phyloP scores from a whole-genome alignment of 1,140 invertebrate genomes.

The Drosophila tropicalis region DNA sequence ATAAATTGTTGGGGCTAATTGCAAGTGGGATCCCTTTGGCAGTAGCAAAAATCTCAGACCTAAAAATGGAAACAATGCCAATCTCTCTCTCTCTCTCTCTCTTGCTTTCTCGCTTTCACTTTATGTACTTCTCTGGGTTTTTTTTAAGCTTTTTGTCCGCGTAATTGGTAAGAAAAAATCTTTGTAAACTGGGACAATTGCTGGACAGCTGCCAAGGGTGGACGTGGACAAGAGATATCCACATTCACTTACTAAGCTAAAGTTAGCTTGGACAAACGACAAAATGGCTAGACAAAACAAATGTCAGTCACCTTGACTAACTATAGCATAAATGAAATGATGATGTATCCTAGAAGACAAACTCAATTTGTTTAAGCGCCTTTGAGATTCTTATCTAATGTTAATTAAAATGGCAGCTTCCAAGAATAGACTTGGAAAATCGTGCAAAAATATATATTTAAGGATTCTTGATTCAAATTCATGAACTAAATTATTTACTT shows the following conservation, averaged over 20 bases:
- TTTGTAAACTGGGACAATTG: slow-evolving; percentile 23
- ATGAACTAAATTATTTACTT: background rate
- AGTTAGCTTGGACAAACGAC: background rate
- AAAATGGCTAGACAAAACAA: no score
- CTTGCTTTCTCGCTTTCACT: background rate
- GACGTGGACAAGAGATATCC: background rate
- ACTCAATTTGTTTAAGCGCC: no score
- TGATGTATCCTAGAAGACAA: background rate
- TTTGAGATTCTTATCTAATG: background rate
- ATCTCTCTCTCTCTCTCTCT: background rate
- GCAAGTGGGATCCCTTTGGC: slow-evolving; percentile 58
- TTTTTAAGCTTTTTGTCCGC: slow-evolving; percentile 50
- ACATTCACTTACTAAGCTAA: background rate
- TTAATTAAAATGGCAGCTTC: no score
- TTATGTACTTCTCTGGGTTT: background rate
- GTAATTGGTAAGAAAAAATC: slow-evolving; percentile 63
- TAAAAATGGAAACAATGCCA: background rate
- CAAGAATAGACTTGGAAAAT: no score
- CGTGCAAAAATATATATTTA: no score
- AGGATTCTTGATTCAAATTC: no score
- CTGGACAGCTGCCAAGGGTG: slow-evolving; percentile 21
- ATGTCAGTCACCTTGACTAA: no score
- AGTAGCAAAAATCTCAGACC: background rate
- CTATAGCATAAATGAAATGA: no score
- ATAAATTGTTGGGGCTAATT: slow-evolving; percentile 73